phyloP scores from a whole-genome alignment of 2,888 invertebrate species.

The Stratiomys singularior region DNA sequence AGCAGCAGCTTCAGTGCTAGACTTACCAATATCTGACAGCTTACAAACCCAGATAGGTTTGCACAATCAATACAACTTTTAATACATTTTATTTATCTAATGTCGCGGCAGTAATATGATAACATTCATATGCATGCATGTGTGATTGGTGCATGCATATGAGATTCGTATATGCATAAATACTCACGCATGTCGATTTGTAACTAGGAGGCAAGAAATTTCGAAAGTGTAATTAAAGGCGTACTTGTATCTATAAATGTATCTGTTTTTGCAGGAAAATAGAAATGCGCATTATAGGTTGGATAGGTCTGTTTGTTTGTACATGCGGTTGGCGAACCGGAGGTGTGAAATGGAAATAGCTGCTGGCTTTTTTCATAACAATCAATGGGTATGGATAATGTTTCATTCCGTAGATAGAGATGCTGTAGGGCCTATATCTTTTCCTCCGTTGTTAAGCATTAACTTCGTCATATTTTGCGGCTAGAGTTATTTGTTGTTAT shows the following conservation, averaged over 20 bases:
- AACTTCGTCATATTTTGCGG: no score
- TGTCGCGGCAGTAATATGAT: constrained; percentile 21
- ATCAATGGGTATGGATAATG: not conserved
- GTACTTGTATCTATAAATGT: not conserved
- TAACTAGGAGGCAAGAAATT: not conserved
- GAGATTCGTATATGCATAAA: not conserved
- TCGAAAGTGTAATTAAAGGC: constrained; percentile 29
- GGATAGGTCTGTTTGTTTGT: not conserved
- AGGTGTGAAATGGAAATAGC: constrained; percentile 17
- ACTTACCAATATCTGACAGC: not conserved
- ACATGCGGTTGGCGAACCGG: not conserved
- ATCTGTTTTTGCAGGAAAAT: not conserved
- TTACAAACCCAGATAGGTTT: not conserved
- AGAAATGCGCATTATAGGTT: not conserved
- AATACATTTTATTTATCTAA: not conserved
- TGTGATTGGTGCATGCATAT: not conserved
- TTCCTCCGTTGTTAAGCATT: not conserved
- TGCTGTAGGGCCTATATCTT: not conserved
- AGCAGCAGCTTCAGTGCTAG: not conserved
- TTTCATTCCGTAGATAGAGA: constrained; percentile 8
- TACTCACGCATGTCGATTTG: not conserved
- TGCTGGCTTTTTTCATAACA: not conserved
- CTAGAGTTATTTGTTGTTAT: no score
- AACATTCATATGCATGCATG: not conserved
- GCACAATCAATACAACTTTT: not conserved